phyloP scores from a whole-genome alignment of 2,888 invertebrate genomes.

The Gortyna flavago region DNA sequence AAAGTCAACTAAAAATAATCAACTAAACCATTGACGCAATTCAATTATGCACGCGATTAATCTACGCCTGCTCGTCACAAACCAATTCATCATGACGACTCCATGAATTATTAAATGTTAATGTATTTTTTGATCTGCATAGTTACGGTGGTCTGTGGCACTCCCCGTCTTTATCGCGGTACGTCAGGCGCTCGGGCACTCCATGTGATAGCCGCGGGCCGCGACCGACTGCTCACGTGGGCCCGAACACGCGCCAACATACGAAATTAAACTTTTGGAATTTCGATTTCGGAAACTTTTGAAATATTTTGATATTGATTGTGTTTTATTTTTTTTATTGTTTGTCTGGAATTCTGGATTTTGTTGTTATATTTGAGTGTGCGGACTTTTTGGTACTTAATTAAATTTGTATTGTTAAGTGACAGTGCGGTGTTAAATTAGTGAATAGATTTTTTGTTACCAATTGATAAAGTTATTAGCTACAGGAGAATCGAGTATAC shows the following conservation, averaged over 20 bases:
- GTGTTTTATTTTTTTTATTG: slow-evolving; percentile 44
- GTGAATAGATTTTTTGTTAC: slow-evolving; percentile 31
- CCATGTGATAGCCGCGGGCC: slow-evolving; percentile 89
- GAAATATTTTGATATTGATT: slow-evolving; percentile 54
- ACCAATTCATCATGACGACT: slow-evolving; percentile 45
- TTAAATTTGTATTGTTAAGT: slow-evolving; percentile 31
- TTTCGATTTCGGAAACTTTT: slow-evolving; percentile 50
- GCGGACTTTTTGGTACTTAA: slow-evolving; percentile 19
- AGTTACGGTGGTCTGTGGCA: slow-evolving; percentile 71
- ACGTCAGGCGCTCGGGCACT: slow-evolving; percentile 79
- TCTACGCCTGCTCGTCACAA: slow-evolving; percentile 37
- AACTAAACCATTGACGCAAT: slow-evolving; percentile 39
- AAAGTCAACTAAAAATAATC: slow-evolving; percentile 38
- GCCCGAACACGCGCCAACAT: slow-evolving; percentile 76
- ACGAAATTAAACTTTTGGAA: slow-evolving; percentile 70
- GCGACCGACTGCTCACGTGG: slow-evolving; percentile 61
- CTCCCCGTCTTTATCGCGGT: slow-evolving; percentile 84
- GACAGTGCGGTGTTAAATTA: slow-evolving; percentile 50
- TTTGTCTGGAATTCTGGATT: slow-evolving; percentile 1
- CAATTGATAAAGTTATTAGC: slow-evolving; percentile 70
- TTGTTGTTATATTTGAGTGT: slow-evolving; percentile 27
- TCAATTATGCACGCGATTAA: slow-evolving; percentile 52
- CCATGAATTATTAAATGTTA: slow-evolving; percentile 57
- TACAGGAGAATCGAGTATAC: slow-evolving; percentile 48
- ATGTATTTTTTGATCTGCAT: slow-evolving; percentile 70